These are phyloP conservation scores for Cheirogaleus major DNA, from an alignment of 2,797 vertebrate species.

Conservation along the genomic window DNA sequence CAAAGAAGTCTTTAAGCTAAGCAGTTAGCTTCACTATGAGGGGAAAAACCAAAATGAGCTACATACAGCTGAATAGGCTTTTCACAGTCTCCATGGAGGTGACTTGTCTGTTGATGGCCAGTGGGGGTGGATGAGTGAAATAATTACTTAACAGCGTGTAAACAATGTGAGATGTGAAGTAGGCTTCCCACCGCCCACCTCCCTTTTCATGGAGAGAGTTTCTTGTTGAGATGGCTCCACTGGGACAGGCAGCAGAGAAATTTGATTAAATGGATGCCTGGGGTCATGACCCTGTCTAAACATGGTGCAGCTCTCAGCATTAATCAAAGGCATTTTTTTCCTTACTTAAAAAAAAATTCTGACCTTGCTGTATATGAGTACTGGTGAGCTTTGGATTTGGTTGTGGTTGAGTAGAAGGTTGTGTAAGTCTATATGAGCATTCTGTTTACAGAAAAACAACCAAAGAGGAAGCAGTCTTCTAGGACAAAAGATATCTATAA, in stretches of 20 bases:
- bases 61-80: conserved; percentile 89
- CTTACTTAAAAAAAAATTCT: conserved; percentile 84
- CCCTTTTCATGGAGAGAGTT: conserved; percentile 87
- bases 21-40: conserved; percentile 84
- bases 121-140: conserved; percentile 87
- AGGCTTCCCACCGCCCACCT: conserved; percentile 48
- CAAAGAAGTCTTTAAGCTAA: conserved; percentile 87
- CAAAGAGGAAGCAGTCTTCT: conserved; percentile 64
- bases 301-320: conserved; percentile 90
- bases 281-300: conserved; percentile 92
- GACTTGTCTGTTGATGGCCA: conserved; percentile 87
- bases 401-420: conserved; percentile 40
- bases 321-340: conserved; percentile 89
- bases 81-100: conserved; percentile 89
- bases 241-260: conserved; percentile 91
- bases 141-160: conserved; percentile 92
- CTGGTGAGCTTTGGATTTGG: conserved; percentile 82
- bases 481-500: conserved; percentile 61
- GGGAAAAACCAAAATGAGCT: conserved; percentile 83
- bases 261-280: conserved; percentile 94
- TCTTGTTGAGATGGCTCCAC: conserved; percentile 87
- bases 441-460: conserved; percentile 60
- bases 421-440: conserved; percentile 60
- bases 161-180: conserved; percentile 89
- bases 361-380: conserved; percentile 86